Evolutionary conservation across 2,888 invertebrate species (phyloP).

Genomic region (Nephrocerus scutellatus): DNA sequence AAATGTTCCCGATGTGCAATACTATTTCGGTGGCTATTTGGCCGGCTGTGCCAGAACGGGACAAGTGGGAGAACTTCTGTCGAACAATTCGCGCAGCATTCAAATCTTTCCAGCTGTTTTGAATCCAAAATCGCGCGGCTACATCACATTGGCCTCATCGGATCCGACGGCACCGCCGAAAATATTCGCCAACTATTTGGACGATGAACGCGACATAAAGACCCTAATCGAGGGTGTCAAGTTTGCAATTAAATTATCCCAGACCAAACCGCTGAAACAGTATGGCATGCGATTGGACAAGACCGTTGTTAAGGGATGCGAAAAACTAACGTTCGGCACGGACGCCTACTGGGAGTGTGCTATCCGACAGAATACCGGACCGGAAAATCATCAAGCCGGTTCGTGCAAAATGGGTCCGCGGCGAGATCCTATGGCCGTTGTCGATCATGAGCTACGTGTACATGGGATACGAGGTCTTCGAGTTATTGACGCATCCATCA

Average conservation of each 20-base stretch:
- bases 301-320: constrained; percentile 68
- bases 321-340: constrained; percentile 61
- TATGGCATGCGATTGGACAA: constrained; percentile 71
- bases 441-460: constrained; percentile 57
- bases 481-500: constrained; percentile 72
- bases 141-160: constrained; percentile 61
- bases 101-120: constrained; percentile 74
- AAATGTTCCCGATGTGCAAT: constrained; percentile 75
- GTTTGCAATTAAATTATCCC: constrained; percentile 63
- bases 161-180: constrained; percentile 77
- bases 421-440: constrained; percentile 65
- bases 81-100: constrained; percentile 61
- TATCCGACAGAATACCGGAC: constrained; percentile 62
- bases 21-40: constrained; percentile 80
- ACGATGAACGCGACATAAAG: constrained; percentile 61
- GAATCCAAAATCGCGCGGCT: constrained; percentile 81
- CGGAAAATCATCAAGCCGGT: constrained; percentile 77
- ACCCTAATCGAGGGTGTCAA: constrained; percentile 77
- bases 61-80: constrained; percentile 72
- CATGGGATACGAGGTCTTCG: constrained; percentile 62
- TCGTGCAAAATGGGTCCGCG: constrained; percentile 76
- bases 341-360: constrained; percentile 74
- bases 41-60: constrained; percentile 81
- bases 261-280: constrained; percentile 58
- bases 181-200: constrained; percentile 72